phyloP scores from a whole-genome alignment of 1,140 invertebrate species.

The Pseudomyrmex pallidus region DNA sequence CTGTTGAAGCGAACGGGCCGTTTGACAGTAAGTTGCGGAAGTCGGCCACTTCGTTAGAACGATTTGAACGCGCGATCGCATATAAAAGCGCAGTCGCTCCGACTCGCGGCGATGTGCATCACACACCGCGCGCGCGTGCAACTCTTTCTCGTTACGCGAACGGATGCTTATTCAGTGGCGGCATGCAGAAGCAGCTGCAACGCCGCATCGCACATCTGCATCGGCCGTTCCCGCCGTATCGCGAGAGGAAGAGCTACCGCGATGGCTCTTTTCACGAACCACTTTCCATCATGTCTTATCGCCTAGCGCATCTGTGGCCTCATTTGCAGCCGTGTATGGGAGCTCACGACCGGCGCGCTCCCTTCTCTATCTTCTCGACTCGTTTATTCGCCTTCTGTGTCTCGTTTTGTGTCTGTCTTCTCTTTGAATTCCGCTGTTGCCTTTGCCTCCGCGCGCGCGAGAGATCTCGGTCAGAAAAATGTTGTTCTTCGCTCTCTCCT shows the following conservation, averaged over 20 bases:
- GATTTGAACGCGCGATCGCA: constrained; percentile 37
- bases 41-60: constrained; percentile 52
- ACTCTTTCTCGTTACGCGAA: constrained; percentile 31
- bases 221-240: constrained; percentile 28
- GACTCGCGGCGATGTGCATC: neutral
- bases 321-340: constrained; percentile 79
- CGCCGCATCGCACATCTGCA: constrained; percentile 11
- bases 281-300: constrained; percentile 81
- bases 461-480: constrained; percentile 4
- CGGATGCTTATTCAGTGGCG: constrained; percentile 58
- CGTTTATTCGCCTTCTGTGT: constrained; percentile 58
- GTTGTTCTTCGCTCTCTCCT: neutral
- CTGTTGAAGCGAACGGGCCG: constrained; percentile 21
- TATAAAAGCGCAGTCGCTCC: constrained; percentile 16
- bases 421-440: constrained; percentile 58
- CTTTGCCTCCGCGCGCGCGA: neutral
- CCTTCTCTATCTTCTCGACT: constrained; percentile 21
- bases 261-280: constrained; percentile 80
- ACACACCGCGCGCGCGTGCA: neutral
- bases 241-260: constrained; percentile 57
- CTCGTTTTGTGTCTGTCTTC: constrained; percentile 22
- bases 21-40: constrained; percentile 57
- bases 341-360: constrained; percentile 43
- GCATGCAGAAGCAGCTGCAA: constrained; percentile 21
- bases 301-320: constrained; percentile 78